Evolutionary conservation across 2,888 invertebrate species (phyloP).

Genomic region (Tetragonisca angustula): DNA sequence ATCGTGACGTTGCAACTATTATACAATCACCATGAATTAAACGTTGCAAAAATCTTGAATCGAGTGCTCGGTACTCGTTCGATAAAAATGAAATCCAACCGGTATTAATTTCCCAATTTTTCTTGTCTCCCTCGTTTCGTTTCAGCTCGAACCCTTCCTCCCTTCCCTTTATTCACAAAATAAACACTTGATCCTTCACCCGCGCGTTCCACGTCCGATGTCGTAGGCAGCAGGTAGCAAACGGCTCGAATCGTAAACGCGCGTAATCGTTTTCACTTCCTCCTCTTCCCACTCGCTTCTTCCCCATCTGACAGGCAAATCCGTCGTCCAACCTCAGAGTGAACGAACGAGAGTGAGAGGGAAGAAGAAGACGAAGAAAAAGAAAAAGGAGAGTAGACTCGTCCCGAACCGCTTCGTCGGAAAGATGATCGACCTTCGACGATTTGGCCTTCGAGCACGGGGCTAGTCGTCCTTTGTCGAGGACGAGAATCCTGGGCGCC

Average conservation of each 20-base stretch:
- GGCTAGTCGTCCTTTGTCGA: conserved; percentile 38
- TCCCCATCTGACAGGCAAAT: not conserved
- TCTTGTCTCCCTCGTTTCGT: not conserved
- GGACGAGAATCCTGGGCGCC: conserved; percentile 14
- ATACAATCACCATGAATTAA: too few relatives aligned
- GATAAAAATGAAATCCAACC: not conserved
- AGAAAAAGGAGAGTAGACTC: conserved; percentile 10
- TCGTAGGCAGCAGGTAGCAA: conserved; percentile 61
- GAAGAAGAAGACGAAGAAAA: too few relatives aligned
- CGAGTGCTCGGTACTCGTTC: not conserved
- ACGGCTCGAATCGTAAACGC: conserved; percentile 62
- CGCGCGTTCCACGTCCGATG: conserved; percentile 39
- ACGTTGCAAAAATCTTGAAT: too few relatives aligned
- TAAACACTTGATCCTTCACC: conserved; percentile 22
- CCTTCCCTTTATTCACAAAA: not conserved
- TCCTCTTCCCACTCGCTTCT: not conserved
- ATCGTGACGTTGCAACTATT: too few relatives aligned
- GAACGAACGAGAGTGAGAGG: not conserved
- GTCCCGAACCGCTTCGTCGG: not conserved
- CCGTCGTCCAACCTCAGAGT: not conserved
- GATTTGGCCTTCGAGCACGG: conserved; percentile 13
- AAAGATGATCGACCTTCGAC: conserved; percentile 43
- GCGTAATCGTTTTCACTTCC: conserved; percentile 59
- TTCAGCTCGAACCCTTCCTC: not conserved
- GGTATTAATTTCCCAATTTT: not conserved